These are phyloP conservation scores for Camponotus vicinus DNA, from an alignment of 1,140 invertebrate genomes.

Conservation along the genomic window DNA sequence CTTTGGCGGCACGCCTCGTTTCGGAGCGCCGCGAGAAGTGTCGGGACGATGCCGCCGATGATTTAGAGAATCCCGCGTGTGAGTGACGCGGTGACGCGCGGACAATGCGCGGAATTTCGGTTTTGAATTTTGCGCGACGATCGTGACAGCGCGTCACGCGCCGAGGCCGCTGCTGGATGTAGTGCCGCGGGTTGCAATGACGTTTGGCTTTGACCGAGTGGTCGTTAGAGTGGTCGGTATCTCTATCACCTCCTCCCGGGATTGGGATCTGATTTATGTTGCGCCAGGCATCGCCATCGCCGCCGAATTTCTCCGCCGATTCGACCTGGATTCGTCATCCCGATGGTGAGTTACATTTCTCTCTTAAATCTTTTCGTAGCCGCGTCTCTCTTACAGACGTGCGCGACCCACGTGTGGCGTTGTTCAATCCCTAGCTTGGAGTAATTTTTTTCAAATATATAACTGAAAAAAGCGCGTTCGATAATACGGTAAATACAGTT, in stretches of 20 bases:
- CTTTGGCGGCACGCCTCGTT: conserved; percentile 11
- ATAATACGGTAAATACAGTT: not conserved
- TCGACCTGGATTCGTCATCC: conserved; percentile 38
- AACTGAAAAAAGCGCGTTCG: not conserved
- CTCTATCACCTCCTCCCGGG: conserved; percentile 61
- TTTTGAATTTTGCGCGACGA: conserved; percentile 83
- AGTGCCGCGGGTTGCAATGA: conserved; percentile 82
- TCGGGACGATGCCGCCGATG: conserved; percentile 49
- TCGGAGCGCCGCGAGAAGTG: conserved; percentile 8
- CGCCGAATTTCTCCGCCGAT: conserved; percentile 68
- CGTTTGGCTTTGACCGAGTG: conserved; percentile 84
- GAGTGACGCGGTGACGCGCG: conserved; percentile 80
- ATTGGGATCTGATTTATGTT: conserved; percentile 77
- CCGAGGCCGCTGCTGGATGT: conserved; percentile 77
- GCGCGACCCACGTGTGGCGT: too few relatives aligned
- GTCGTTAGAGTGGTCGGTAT: conserved; percentile 78
- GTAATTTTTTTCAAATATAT: not conserved
- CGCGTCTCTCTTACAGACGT: conserved; percentile 46
- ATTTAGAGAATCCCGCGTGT: conserved; percentile 71
- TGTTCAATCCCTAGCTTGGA: not conserved
- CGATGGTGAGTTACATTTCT: conserved; percentile 52
- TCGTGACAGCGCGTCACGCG: conserved; percentile 77
- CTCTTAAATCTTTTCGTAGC: conserved; percentile 35
- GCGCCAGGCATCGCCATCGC: conserved; percentile 47
- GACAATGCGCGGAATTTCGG: conserved; percentile 85